Evolutionary conservation across 2,797 vertebrate genomes (phyloP), one percentile per base, ranked within the genome.

Genomic region (Lithobates sylvaticus): DNA sequence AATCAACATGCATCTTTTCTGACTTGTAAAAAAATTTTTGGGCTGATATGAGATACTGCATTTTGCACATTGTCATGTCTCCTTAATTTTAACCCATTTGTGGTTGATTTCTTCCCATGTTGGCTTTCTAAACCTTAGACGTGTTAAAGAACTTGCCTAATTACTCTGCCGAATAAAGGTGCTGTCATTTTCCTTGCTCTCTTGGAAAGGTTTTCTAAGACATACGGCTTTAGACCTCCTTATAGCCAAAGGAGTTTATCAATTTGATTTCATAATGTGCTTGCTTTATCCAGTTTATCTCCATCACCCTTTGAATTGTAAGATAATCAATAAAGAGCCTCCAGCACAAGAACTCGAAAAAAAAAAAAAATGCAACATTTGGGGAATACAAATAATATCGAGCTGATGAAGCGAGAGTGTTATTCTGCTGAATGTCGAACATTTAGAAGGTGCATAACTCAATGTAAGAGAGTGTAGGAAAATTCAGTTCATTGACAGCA

Each of bases 321-420:
- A 64, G 75, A 78, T 84, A 84, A 84, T 84, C 83, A 44, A 84
- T 84, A 78, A 16, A 78, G 42, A 61, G 83, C 83, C 83, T 84
- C 23, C 23, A 32, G 83, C 67, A 42, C 9, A 13, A 76, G 13
- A n/a, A 26, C 67, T 81, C 0, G 15, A 23, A 76, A 75, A 39
- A 21, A 65, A 71, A 50, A 54, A 39, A n/a, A 77, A 84, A 69
- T 44, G 58, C 21, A 44, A 68, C 32, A 36, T 76, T 54, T 76
- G 16, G 29, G 27, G 39, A 76, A 36, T 58, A 70, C 16, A 69
- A 69, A 77, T 77, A 77, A 77, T 32, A 61, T 29, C 13, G 29
- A 16, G 64, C 39, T 69, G 10, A 68, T 15, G n/a, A 42, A 27
- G 34, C 16, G 13, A 5, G 44, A 10, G 4, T 75, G 26, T 75